Conservation (phyloP, 2,797 vertebrate species). For the Nothura maculosa region DNA sequence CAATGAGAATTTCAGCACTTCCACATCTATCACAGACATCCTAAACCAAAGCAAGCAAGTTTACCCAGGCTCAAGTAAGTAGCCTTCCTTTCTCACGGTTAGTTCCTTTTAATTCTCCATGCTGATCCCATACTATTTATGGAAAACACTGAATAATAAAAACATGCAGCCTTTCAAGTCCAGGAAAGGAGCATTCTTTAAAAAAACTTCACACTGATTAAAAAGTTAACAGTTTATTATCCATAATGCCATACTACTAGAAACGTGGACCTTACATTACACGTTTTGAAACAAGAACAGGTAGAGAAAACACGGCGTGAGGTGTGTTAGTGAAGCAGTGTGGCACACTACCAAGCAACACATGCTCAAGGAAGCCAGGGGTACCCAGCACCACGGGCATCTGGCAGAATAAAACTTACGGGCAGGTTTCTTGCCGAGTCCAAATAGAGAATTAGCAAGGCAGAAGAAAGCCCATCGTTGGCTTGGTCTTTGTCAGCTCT, state of each 20-base stretch:
- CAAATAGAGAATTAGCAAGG: slow-evolving; percentile 93
- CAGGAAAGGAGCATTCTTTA: slow-evolving; percentile 56
- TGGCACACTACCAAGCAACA: slow-evolving; percentile 47
- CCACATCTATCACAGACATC: not conserved
- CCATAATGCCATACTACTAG: not conserved
- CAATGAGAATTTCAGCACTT: not conserved
- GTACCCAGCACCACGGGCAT: not conserved
- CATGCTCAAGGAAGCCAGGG: slow-evolving; percentile 3
- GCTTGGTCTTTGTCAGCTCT: slow-evolving; percentile 89
- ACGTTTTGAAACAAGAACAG: slow-evolving; percentile 17
- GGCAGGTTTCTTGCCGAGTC: slow-evolving; percentile 94
- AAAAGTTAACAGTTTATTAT: not conserved
- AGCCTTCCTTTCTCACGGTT: not conserved
- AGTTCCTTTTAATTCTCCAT: slow-evolving; percentile 21
- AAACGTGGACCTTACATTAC: slow-evolving; percentile 62
- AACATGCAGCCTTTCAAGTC: slow-evolving; percentile 63
- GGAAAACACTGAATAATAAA: not conserved
- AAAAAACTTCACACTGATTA: slow-evolving; percentile 7
- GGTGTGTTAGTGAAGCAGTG: slow-evolving; percentile 62
- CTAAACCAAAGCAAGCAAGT: not conserved
- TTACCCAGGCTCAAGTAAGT: not conserved
- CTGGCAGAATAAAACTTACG: slow-evolving; percentile 83
- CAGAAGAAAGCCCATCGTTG: slow-evolving; percentile 92
- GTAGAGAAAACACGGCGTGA: not conserved
- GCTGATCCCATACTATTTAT: not conserved